Conservation (phyloP, 1,140 invertebrate genomes). For the roundworm (Caenorhabditis elegans) region DNA sequence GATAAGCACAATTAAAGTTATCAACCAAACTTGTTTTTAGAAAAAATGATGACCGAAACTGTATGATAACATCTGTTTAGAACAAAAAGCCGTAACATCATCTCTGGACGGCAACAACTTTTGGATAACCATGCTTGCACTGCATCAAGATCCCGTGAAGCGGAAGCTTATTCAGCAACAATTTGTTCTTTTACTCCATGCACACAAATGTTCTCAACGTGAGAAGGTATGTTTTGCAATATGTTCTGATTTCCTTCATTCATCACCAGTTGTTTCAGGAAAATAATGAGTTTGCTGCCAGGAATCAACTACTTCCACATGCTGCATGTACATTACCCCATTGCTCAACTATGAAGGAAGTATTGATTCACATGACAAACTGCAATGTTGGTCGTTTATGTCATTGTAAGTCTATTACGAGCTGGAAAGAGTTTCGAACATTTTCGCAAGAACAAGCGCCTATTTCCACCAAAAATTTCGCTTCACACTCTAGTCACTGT, state of each 20-base stretch:
- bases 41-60: too few relatives aligned
- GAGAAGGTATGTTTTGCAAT: conserved; percentile 72
- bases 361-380: conserved; percentile 96
- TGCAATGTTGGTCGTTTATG: conserved; percentile 81
- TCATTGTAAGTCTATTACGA: conserved; percentile 55
- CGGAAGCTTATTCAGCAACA: conserved; percentile 98
- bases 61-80: too few relatives aligned
- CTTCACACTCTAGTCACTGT: conserved; percentile 14
- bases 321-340: conserved; percentile 82
- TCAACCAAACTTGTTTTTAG: too few relatives aligned
- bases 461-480: not conserved
- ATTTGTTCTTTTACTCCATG: conserved; percentile 89
- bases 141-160: conserved; percentile 87
- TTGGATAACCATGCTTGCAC: conserved; percentile 18
- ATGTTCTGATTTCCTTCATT: too few relatives aligned
- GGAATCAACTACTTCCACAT: conserved; percentile 4
- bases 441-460: conserved; percentile 15
- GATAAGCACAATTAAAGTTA: too few relatives aligned
- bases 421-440: conserved; percentile 27
- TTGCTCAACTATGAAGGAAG: conserved; percentile 98
- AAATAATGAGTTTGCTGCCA: not conserved
- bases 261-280: not conserved
- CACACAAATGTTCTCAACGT: conserved; percentile 93
- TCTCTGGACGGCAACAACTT: not conserved
- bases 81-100: too few relatives aligned